Evolutionary conservation across 2,113 vertebrate species (phyloP).

Genomic region (Psammodynastes pulverulentus): DNA sequence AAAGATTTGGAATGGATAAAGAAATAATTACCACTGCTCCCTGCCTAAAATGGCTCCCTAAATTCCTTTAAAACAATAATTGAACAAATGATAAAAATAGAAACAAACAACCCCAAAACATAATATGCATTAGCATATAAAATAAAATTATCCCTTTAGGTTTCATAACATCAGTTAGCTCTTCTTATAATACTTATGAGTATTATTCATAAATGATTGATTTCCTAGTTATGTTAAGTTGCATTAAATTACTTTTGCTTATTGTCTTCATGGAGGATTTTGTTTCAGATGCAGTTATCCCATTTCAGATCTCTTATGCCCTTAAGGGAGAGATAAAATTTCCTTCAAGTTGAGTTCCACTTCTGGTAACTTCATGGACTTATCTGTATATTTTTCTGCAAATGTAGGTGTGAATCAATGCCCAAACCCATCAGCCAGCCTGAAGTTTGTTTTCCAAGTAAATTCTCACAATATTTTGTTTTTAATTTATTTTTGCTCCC

Average conservation of each 20-base stretch:
- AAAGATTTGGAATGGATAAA: neutral
- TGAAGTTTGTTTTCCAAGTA: neutral
- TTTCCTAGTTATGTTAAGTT: neutral
- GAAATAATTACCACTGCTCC: neutral
- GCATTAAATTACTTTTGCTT: neutral
- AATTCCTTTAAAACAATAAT: neutral
- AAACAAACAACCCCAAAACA: neutral
- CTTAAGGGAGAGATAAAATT: neutral
- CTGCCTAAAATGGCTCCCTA: neutral
- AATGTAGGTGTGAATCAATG: neutral
- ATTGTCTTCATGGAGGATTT: neutral
- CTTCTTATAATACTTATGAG: neutral
- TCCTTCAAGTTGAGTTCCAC: neutral
- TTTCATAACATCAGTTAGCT: neutral
- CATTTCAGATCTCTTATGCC: neutral
- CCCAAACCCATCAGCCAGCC: neutral
- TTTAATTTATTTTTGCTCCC: neutral
- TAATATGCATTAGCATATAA: neutral
- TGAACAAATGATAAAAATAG: neutral
- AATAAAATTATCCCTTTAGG: neutral
- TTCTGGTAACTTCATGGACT: neutral
- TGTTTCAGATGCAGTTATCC: neutral
- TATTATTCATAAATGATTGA: neutral
- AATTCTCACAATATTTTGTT: neutral
- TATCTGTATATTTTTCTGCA: neutral